A percentile compares a stretch with the other conserved stretches of the same genome.
Conservation (phyloP, 2,888 invertebrate genomes). For the Eupithecia insigniata region DNA sequence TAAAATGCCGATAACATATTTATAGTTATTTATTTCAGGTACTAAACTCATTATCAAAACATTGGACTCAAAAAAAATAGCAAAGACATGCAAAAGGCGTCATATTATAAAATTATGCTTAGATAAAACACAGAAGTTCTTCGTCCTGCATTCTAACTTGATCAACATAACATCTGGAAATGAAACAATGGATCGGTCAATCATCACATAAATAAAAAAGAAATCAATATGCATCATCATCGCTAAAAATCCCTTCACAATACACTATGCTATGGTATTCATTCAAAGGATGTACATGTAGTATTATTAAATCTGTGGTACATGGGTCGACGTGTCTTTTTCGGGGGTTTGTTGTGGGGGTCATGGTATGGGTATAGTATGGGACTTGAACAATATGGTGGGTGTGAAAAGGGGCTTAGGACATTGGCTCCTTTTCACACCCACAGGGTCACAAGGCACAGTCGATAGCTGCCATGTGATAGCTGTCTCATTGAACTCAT, state of each 20-base stretch:
- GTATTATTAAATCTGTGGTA: too few relatives aligned
- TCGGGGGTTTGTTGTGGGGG: too few relatives aligned
- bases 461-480: too few relatives aligned
- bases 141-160: neutral
- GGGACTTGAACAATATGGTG: too few relatives aligned
- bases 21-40: neutral
- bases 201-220: neutral
- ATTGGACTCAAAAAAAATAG: neutral
- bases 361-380: too few relatives aligned
- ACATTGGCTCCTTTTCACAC: too few relatives aligned
- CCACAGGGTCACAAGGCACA: too few relatives aligned
- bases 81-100: neutral
- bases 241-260: too few relatives aligned
- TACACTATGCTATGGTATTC: too few relatives aligned
- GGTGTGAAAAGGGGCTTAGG: too few relatives aligned
- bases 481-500: too few relatives aligned
- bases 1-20: neutral
- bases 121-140: neutral
- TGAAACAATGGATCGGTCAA: neutral
- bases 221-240: neutral
- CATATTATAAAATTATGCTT: neutral
- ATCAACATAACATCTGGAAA: neutral
- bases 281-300: too few relatives aligned
- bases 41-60: neutral
- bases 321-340: neutral